phyloP scores from a whole-genome alignment of 2,113 vertebrate genomes.

The Chamaea fasciata region DNA sequence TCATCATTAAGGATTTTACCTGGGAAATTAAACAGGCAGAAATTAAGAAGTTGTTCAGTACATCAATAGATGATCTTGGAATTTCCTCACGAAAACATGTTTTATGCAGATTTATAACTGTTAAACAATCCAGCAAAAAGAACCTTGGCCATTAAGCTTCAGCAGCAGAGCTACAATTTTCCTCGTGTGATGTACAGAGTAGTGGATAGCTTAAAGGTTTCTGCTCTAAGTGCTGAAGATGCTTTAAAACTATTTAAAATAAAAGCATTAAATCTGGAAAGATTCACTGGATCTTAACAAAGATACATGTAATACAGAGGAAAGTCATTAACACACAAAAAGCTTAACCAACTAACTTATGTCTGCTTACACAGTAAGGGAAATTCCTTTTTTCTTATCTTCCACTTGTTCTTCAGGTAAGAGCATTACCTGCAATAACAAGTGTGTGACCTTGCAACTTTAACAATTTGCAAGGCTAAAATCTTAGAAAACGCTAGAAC shows the following conservation, averaged over 20 bases:
- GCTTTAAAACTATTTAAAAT: background rate
- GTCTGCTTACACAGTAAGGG: background rate
- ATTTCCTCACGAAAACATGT: background rate
- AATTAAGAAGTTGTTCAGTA: background rate
- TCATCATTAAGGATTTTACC: constrained; percentile 97
- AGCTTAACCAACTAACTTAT: background rate
- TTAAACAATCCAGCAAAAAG: background rate
- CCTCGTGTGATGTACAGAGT: background rate
- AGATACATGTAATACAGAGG: background rate
- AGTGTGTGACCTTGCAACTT: background rate
- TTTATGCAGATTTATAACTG: background rate
- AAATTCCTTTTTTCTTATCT: background rate
- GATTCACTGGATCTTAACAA: background rate
- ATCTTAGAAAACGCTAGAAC: background rate
- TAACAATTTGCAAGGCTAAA: background rate
- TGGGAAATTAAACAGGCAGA: constrained; percentile 57
- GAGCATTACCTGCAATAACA: background rate
- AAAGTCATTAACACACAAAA: background rate
- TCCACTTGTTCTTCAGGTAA: background rate
- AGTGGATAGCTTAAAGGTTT: background rate
- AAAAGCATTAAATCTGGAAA: background rate
- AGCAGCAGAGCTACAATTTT: background rate
- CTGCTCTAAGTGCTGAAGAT: background rate
- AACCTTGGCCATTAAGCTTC: background rate
- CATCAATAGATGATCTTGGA: background rate